Conservation (phyloP, 1,140 invertebrate genomes). For the Drosophila baimaii region DNA sequence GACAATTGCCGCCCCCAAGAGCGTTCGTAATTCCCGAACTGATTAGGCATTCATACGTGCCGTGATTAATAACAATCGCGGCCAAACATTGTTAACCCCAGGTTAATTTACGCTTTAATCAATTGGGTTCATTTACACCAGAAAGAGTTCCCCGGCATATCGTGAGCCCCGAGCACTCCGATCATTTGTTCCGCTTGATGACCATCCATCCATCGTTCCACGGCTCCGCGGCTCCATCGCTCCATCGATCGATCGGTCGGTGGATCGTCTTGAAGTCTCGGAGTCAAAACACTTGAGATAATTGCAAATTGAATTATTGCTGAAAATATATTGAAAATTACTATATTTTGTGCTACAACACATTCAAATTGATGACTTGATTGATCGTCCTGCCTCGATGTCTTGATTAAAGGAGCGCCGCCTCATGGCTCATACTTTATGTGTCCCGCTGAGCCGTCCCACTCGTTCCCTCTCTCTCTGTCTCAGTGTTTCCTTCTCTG, state of each 20-base stretch:
- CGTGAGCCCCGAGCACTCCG: constrained; percentile 38
- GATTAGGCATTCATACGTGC: constrained; percentile 80
- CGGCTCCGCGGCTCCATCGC: no score
- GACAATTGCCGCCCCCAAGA: constrained; percentile 66
- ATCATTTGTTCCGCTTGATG: constrained; percentile 71
- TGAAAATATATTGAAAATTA: constrained; percentile 82
- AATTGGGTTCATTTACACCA: constrained; percentile 83
- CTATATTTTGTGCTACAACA: constrained; percentile 81
- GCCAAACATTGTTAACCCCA: constrained; percentile 80
- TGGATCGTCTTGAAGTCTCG: constrained; percentile 44
- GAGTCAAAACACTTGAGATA: constrained; percentile 80
- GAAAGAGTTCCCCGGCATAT: constrained; percentile 27
- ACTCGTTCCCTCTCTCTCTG: background rate
- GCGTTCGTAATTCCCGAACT: constrained; percentile 73
- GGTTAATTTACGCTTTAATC: constrained; percentile 83
- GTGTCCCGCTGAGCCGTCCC: constrained; percentile 38
- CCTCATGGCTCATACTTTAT: constrained; percentile 10
- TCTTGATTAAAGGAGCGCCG: constrained; percentile 78
- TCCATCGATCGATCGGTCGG: constrained; percentile 22
- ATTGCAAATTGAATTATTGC: constrained; percentile 83
- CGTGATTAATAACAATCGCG: constrained; percentile 80
- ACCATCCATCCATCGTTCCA: constrained; percentile 54
- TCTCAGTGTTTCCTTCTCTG: background rate
- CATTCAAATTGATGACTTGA: constrained; percentile 83
- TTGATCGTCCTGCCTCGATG: constrained; percentile 68